Evolutionary conservation across 1,140 invertebrate species (phyloP).

Genomic region (Microplitis mediator): DNA sequence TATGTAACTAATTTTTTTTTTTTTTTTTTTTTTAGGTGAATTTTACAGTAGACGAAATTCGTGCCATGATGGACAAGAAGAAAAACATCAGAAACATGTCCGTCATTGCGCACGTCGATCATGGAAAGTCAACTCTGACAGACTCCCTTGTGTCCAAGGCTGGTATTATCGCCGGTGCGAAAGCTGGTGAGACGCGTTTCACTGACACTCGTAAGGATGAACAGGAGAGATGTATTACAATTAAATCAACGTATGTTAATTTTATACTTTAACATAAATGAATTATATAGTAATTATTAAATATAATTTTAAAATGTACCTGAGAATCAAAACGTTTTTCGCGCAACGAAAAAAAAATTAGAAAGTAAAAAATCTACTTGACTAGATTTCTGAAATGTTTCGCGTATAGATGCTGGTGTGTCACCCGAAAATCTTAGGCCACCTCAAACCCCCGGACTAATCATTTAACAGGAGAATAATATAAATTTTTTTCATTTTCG

Average conservation of each 20-base stretch:
- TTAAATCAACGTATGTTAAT: conserved; percentile 95
- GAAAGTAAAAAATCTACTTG: no score
- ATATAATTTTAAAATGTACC: no score
- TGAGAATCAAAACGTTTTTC: no score
- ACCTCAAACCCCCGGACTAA: no score
- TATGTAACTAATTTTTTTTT: neutral
- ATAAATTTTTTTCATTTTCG: no score
- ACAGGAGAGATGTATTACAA: conserved; percentile 99
- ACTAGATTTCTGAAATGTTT: no score
- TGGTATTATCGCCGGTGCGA: conserved; percentile 98
- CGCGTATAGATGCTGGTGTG: no score
- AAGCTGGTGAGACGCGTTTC: conserved; percentile 98
- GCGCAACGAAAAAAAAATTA: no score
- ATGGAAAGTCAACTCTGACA: conserved; percentile 99
- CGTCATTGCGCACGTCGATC: conserved; percentile 99
- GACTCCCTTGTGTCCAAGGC: conserved; percentile 99
- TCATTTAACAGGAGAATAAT: no score
- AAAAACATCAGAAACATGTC: conserved; percentile 99
- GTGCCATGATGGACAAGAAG: conserved; percentile 99
- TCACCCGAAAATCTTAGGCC: no score
- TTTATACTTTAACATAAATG: no score
- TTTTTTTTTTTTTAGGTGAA: conserved; percentile 81
- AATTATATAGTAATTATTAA: no score
- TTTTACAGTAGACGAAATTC: conserved; percentile 99
- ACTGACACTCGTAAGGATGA: conserved; percentile 99